Base-by-base conservation (phyloP, 1,140 invertebrate genomes). In the Zaprionus nigranus region DNA sequence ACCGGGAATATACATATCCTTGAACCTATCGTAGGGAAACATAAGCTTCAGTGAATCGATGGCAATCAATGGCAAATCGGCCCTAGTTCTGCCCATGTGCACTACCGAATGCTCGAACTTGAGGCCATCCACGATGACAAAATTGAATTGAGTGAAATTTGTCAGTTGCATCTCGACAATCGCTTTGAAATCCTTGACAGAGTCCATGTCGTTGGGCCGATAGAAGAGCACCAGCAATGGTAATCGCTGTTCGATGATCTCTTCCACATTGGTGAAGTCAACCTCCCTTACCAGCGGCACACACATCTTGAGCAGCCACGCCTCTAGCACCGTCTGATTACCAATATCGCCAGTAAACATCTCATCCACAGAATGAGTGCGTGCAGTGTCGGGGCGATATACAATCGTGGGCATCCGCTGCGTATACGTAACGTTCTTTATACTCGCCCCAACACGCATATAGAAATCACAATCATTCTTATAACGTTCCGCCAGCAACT, bases 391-490 rank as follows among this genome's bases (percentile, higher is more conserved):
- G 3, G 82, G 82, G 0, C 82, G 82, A 63, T 59, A 85, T 13
- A 79, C 30, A 3, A 81, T 9, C 0, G 63, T 49, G 0, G 82
- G 82, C 34, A 81, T 51, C 4, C 5, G 2, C 7, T 40, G 9
- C 17, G 78, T 68, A 63, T 69, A 58, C 30, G 40, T 26, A 11
- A 62, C 13, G 1, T 71, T 40, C 3, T 60, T 34, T 36, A 76
- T 5, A n/a, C 30, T 13, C 0, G 12, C 2, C 0, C 76, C 72
- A 1, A 79, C 5, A 24, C 63, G 24, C 5, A 68, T n/a, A 53
- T 86, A 86, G 36, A 86, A 86, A 57, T 86, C 79, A n/a, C 82
- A 86, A 15, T 86, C 76, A 22, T 77, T 66, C 9, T 69, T 86
- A n/a, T 62, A 82, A 1, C 72, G 75, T 34, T 79, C 75, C 4